Evolutionary conservation across 2,113 vertebrate genomes (phyloP).

Genomic region (Corydoras maculifer): DNA sequence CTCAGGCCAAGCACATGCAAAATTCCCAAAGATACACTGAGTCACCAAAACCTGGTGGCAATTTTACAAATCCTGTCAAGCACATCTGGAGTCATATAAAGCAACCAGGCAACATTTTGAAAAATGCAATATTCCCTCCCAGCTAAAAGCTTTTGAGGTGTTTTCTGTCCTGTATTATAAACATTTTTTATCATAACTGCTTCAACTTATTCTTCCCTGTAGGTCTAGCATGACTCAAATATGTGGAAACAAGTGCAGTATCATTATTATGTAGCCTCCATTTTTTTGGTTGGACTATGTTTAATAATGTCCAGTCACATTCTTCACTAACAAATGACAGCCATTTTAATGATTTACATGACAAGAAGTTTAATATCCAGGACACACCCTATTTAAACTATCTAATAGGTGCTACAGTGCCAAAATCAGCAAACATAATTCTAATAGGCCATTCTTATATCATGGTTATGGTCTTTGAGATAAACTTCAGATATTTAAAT

Average conservation of each 20-base stretch:
- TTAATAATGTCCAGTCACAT: no score
- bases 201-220: conserved; percentile 15
- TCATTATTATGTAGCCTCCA: background rate
- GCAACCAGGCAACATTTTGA: conserved; percentile 8
- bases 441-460: no score
- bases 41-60: background rate
- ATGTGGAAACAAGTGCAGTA: no score
- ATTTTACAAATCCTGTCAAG: conserved; percentile 16
- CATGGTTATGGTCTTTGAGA: no score
- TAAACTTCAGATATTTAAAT: no score
- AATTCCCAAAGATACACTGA: conserved; percentile 8
- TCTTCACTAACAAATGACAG: no score
- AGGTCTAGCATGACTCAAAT: conserved; percentile 14
- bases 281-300: background rate
- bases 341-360: no score
- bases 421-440: no score
- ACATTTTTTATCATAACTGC: conserved; percentile 19
- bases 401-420: no score
- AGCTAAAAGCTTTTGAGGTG: conserved; percentile 3
- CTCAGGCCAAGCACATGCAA: conserved; percentile 10
- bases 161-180: conserved; percentile 28
- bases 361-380: no score
- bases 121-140: conserved; percentile 2
- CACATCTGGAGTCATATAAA: conserved; percentile 21
- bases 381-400: no score